Base-by-base conservation (phyloP, 2,888 invertebrate genomes). In the Volucella inanis region DNA sequence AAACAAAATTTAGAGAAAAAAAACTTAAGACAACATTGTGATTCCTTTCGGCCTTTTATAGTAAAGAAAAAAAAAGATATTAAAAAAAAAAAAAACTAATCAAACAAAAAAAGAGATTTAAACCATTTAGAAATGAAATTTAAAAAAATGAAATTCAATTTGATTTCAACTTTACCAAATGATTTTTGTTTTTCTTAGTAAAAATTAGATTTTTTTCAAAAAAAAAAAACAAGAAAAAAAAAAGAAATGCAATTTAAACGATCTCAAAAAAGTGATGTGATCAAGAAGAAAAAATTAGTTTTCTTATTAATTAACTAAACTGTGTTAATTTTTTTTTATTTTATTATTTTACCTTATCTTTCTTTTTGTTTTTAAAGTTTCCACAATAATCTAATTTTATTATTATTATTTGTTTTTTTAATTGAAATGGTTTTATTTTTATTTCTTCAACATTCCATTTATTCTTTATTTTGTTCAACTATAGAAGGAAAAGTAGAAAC, bases 1-100 rank as follows among this genome's bases (percentile, higher is more conserved):
- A 75, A 57, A 87, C 89, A 89, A 88, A 88, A 88, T 72, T 74
- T 74, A 82, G 68, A 77, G 87, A 89, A 89, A 89, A 71, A 75
- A 79, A 43, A 38, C 70, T 52, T 50, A 86, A 31, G 31, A 88
- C 90, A 89, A 90, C 90, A 90, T 90, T 90, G 90, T 90, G 90
- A 90, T 90, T 90, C 76, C 78, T 87, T 90, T 90, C 90, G 90
- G 90, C 90, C 90, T 90, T 90, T 90, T 89, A 90, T 80, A 81
- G 80, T 89, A 88, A 90, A 90, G 54, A 55, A 88, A 87, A 85
- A 80, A 83, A 80, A 31, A 31, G n/a, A n/a, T n/a, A n/a, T n/a
- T n/a, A 31, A 6, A 52, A 67, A 45, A 49, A 31, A 88, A 85
- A 87, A 89, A 74, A 61, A 68, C 47, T 41, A 41, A 31, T 50